Evolutionary conservation across 2,113 vertebrate species (phyloP).

Genomic region (Amazona vittata): DNA sequence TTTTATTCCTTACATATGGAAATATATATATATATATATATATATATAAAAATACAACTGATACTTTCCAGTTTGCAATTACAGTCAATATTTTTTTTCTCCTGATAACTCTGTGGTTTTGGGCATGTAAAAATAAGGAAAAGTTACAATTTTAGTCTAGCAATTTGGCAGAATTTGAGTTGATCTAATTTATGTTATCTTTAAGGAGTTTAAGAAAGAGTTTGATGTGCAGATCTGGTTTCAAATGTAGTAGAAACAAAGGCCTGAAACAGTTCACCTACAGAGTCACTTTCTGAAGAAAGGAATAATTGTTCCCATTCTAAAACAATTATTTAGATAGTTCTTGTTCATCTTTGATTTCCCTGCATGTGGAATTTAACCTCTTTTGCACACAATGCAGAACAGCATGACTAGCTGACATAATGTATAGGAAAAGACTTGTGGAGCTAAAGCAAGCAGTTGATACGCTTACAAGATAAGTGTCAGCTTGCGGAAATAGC

Average conservation of each 20-base stretch:
- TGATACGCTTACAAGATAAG: slow-evolving; percentile 58
- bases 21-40: too few species aligned
- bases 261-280: background rate
- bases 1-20: too few species aligned
- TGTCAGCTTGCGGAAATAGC: slow-evolving; percentile 51
- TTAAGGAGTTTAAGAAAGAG: background rate
- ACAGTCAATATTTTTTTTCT: background rate
- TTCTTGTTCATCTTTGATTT: background rate
- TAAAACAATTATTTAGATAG: slow-evolving; percentile 27
- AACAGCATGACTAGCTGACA: slow-evolving; percentile 8
- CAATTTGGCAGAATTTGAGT: background rate
- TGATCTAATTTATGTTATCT: background rate
- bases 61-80: background rate
- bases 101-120: background rate
- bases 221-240: background rate
- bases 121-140: background rate
- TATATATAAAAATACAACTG: accelerated
- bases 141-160: background rate
- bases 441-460: slow-evolving; percentile 51
- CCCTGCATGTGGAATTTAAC: slow-evolving; percentile 12
- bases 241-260: background rate
- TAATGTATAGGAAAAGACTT: slow-evolving; percentile 40
- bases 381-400: slow-evolving; percentile 47
- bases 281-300: background rate
- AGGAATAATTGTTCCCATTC: background rate